Evolutionary conservation across 2,888 invertebrate genomes (phyloP).

Genomic region (Phengaris alcon): DNA sequence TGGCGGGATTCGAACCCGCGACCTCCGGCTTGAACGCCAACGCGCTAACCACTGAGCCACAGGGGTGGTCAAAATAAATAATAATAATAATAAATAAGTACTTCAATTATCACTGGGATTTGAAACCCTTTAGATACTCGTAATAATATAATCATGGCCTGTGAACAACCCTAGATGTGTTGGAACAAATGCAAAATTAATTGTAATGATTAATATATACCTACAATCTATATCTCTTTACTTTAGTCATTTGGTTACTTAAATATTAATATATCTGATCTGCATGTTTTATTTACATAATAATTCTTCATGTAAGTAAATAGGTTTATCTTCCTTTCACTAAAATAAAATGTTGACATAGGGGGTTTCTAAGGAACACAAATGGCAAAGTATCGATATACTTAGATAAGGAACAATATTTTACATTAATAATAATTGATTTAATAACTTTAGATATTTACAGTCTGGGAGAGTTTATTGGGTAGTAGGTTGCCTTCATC

Average conservation of each 20-base stretch:
- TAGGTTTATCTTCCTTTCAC: too few relatives aligned
- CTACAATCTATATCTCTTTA: too few relatives aligned
- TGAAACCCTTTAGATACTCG: conserved; percentile 3
- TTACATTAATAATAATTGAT: neutral
- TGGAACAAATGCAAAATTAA: neutral
- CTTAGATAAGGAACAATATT: neutral
- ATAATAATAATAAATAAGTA: neutral
- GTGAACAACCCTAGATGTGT: neutral
- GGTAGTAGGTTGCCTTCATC: conserved; percentile 8
- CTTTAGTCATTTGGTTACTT: too few relatives aligned
- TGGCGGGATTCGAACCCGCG: too few relatives aligned
- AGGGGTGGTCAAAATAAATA: neutral
- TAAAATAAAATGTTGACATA: too few relatives aligned
- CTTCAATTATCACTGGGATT: conserved; percentile 19
- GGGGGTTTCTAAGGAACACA: neutral
- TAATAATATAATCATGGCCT: neutral
- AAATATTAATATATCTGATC: too few relatives aligned
- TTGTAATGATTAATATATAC: too few relatives aligned
- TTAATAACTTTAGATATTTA: neutral
- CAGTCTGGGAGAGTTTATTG: neutral
- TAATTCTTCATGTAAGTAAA: too few relatives aligned
- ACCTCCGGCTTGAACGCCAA: too few relatives aligned
- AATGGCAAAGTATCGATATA: neutral
- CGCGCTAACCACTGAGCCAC: too few relatives aligned
- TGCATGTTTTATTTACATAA: too few relatives aligned